Base-by-base conservation (phyloP, 35 echinoderm and acorn worm genomes). In the Eucidaris tribuloides region DNA sequence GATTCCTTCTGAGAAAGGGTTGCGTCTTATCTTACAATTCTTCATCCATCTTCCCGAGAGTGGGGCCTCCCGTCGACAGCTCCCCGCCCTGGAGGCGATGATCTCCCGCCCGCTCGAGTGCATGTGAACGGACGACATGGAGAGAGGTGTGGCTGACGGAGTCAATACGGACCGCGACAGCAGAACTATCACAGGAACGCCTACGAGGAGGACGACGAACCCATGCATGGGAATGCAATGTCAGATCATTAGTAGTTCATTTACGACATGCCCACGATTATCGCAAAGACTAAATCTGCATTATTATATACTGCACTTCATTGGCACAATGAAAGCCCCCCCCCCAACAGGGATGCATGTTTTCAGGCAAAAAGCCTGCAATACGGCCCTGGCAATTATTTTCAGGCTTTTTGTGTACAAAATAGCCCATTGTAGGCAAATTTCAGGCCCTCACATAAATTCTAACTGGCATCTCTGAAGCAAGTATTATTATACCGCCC, bases 21-120 rank as follows among this genome's bases (percentile, higher is more conserved):
- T n/a, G 33, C 90, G 96, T 65, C 68, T 99, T 19, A 99, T 99
- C 48, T 74, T 99, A 34, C 91, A 90, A 20, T 99, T 99, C 38
- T 42, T 58, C 1, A 91, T 99, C 22, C 87, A 88, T 23, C 93
- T 99, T 42, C 96, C 96, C 25, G 87, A 90, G 32, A 23, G 39
- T 0, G 29, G 62, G 35, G 81, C 61, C n/a, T 15, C 32, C 78
- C 11, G 38, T 24, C 7, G 79, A 87, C 2, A 83, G 66, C 30
- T 99, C 29, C 24, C 42, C 14, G 58, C 89, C 25, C 76, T 99
- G 6, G 96, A 99, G 41, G 30, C 24, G 17, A 71, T 99, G 17
- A 83, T 99, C 4, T 91, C 96, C 1, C 62, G 76, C 7, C 74
- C 83, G 0, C 68, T 85, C 63, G 96, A 99, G 19, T 66, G 25